Evolutionary conservation across 2,888 invertebrate species (phyloP), one percentile per base, ranked within the genome.

Genomic region (Trichacis sp.): DNA sequence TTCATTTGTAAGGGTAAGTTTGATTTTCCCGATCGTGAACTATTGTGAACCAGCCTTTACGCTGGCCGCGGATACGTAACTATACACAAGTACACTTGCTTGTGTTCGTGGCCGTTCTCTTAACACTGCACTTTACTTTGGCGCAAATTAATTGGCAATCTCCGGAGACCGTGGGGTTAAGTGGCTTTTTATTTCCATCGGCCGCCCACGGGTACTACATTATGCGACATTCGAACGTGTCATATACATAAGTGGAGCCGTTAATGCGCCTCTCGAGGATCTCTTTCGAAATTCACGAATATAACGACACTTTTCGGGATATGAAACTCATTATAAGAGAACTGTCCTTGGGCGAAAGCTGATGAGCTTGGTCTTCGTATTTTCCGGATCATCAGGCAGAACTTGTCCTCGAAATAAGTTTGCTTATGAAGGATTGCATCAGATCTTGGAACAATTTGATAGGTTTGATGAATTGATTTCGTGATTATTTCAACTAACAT

Each of bases 101-200:
- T 24, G 40, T 47, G 38, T 19, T 42, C 51, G 53, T 46, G 40
- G 42, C 61, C 64, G 66, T 64, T 68, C 66, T 69, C 73, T 74
- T 73, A 74, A 74, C 75, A 69, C 71, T 72, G 74, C 73, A 75
- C 76, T 77, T 77, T 72, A 77, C 74, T 76, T 73, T 73, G 71
- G 73, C 72, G 70, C 77, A 77, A 80, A 80, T 80, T 80, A 79
- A 79, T 80, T 79, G 78, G 77, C 77, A 76, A 79, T 78, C 77
- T 70, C 70, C 68, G 73, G 71, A 63, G 73, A 65, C 69, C 68
- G 66, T 63, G 69, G 70, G 74, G 73, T 76, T 78, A 76, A 80
- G 80, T 78, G 78, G 73, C 76, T 77, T 77, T 79, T 78, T 76
- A 73, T 77, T 76, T 74, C 60, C 73, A 72, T 71, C 71, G 72